A percentile compares a stretch with the other conserved stretches of the same genome.
Conservation (phyloP, 2,797 vertebrate genomes). For the Semaprochilodus insignis region DNA sequence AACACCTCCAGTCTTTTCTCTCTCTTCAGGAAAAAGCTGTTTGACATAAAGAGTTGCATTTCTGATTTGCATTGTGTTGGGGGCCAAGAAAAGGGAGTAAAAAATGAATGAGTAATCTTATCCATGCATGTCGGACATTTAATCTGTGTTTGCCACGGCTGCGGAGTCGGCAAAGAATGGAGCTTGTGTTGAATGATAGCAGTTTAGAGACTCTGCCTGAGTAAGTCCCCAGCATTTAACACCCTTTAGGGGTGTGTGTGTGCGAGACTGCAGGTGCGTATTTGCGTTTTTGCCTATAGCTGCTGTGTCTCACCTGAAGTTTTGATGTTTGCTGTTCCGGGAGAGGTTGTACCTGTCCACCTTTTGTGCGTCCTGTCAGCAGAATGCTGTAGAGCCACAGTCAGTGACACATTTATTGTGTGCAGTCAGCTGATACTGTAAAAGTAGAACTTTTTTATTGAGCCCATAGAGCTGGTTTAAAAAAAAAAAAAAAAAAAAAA, state of each 20-base stretch:
- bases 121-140: conserved; percentile 45
- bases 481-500: conserved; percentile 11
- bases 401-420: conserved; percentile 55
- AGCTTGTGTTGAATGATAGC: conserved; percentile 35
- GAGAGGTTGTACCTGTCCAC: conserved; percentile 5
- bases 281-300: neutral
- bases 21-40: conserved; percentile 50
- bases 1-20: conserved; percentile 59
- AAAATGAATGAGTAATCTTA: conserved; percentile 59
- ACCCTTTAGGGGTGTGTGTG: conserved; percentile 24
- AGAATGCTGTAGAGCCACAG: conserved; percentile 39
- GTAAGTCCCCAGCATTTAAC: conserved; percentile 43
- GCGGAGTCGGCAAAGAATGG: conserved; percentile 16
- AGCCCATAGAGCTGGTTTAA: conserved; percentile 42
- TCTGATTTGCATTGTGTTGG: conserved; percentile 56
- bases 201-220: conserved; percentile 27
- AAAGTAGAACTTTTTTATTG: conserved; percentile 54
- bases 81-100: conserved; percentile 55
- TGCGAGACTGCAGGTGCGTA: neutral
- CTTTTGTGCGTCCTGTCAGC: conserved; percentile 43
- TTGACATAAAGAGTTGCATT: conserved; percentile 50
- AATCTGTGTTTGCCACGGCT: conserved; percentile 34
- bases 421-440: conserved; percentile 53
- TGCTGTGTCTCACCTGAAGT: conserved; percentile 16
- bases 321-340: conserved; percentile 40